A percentile compares a stretch with the other conserved stretches of the same genome.
Evolutionary conservation across 1,140 invertebrate species (phyloP).

Genomic region (Psix sp.): DNA sequence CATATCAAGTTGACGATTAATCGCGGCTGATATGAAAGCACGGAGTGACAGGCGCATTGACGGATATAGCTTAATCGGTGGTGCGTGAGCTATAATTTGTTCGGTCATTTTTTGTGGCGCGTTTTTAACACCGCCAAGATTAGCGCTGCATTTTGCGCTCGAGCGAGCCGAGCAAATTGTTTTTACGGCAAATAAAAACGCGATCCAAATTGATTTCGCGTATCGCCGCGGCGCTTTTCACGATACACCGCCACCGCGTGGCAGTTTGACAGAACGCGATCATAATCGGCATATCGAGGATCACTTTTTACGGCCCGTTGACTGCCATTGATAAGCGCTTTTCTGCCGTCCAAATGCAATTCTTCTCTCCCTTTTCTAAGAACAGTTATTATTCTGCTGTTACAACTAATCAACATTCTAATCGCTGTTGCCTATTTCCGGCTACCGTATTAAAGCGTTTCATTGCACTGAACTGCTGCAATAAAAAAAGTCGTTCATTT

Average conservation of each 20-base stretch:
- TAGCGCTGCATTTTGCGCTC: slow-evolving; percentile 3
- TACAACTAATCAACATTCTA: slow-evolving; percentile 39
- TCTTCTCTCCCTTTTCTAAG: slow-evolving; percentile 19
- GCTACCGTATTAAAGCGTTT: too few species aligned
- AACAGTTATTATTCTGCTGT: slow-evolving; percentile 44
- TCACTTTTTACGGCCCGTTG: slow-evolving; percentile 39
- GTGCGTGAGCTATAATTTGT: too few species aligned
- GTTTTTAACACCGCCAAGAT: slow-evolving; percentile 5
- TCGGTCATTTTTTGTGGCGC: background rate
- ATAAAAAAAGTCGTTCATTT: too few species aligned
- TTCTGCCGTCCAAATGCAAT: slow-evolving; percentile 16
- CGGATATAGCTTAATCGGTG: too few species aligned
- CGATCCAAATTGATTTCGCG: slow-evolving; percentile 21
- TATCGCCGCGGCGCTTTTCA: slow-evolving; percentile 8
- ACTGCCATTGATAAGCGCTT: slow-evolving; percentile 21
- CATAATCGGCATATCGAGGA: slow-evolving; percentile 27
- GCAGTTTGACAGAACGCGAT: slow-evolving; percentile 18
- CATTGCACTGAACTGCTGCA: too few species aligned
- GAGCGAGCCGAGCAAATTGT: slow-evolving; percentile 21
- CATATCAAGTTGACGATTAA: too few species aligned
- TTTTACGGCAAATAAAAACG: slow-evolving; percentile 10
- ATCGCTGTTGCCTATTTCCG: too few species aligned
- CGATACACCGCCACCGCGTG: too few species aligned
- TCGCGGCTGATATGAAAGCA: too few species aligned
- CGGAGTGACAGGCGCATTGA: too few species aligned